Percentiles rank a stretch among this genome's conserved stretches.
phyloP scores from a whole-genome alignment of 2,888 invertebrate species.

The Euzetes globulus region DNA sequence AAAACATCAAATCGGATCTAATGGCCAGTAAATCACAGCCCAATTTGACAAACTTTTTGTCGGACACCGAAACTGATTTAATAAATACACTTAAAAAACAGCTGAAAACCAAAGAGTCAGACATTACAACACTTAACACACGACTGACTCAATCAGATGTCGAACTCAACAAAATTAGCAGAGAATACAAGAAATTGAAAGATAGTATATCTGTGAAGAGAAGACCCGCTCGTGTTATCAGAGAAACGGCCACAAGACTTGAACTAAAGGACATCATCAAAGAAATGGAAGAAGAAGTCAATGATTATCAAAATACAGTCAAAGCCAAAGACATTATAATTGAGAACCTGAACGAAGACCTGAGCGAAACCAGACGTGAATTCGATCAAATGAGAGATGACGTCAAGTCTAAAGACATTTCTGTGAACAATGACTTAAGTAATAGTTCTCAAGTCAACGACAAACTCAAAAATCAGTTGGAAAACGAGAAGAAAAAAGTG shows the following conservation, averaged over 20 bases:
- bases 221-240: conserved; percentile 64
- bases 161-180: conserved; percentile 38
- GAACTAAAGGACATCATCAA: conserved; percentile 66
- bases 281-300: conserved; percentile 78
- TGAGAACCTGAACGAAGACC: conserved; percentile 40
- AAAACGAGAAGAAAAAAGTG: conserved; percentile 44
- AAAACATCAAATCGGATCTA: conserved; percentile 51
- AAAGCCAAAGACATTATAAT: conserved; percentile 40
- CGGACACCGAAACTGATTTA: conserved; percentile 40
- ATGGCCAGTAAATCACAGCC: conserved; percentile 34
- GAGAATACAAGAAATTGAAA: conserved; percentile 43
- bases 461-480: conserved; percentile 41
- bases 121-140: conserved; percentile 60
- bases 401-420: conserved; percentile 35
- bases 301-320: conserved; percentile 45
- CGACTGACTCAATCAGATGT: conserved; percentile 41
- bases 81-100: conserved; percentile 43
- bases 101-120: conserved; percentile 50
- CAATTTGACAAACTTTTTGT: conserved; percentile 13
- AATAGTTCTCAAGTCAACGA: conserved; percentile 37
- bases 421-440: not conserved
- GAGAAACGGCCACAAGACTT: conserved; percentile 42
- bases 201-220: conserved; percentile 57
- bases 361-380: conserved; percentile 38
- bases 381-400: conserved; percentile 35